A percentile compares a stretch with the other conserved stretches of the same genome.
phyloP scores from a whole-genome alignment of 2,888 invertebrate species.

The Agonopterix heracliana region DNA sequence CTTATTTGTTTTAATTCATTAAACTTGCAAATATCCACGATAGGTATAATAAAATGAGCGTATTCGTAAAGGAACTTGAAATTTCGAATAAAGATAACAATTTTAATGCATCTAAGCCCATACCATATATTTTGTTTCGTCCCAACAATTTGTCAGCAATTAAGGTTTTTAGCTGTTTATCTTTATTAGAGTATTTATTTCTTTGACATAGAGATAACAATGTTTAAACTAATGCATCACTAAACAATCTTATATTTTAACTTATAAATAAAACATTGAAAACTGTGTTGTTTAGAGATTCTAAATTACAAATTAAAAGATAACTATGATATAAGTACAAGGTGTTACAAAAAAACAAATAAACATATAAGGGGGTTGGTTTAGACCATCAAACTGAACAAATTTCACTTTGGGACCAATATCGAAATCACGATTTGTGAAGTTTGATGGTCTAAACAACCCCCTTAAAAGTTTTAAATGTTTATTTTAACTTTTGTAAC shows the following conservation, averaged over 20 bases:
- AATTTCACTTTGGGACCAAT: no score
- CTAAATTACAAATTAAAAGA: no score
- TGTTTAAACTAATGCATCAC: slow-evolving; percentile 11
- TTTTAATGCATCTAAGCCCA: slow-evolving; percentile 23
- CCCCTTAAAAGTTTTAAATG: no score
- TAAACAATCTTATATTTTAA: neutral
- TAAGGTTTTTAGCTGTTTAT: slow-evolving; percentile 39
- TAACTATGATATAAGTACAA: no score
- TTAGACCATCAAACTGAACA: no score
- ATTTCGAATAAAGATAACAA: neutral
- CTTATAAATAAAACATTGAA: no score
- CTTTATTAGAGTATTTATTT: slow-evolving; percentile 45
- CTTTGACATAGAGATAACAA: slow-evolving; percentile 36
- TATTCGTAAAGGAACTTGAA: neutral
- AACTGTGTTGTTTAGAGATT: no score
- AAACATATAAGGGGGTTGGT: no score
- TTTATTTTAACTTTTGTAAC: no score
- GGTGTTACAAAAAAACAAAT: no score
- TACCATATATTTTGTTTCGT: slow-evolving; percentile 31
- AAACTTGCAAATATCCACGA: neutral
- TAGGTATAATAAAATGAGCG: neutral
- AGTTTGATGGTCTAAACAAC: no score
- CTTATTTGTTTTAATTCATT: neutral
- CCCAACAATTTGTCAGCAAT: slow-evolving; percentile 56
- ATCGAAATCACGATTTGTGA: no score